Evolutionary conservation across 2,797 vertebrate genomes (phyloP), one percentile per base, ranked within the genome.

Genomic region (Otus scops): DNA sequence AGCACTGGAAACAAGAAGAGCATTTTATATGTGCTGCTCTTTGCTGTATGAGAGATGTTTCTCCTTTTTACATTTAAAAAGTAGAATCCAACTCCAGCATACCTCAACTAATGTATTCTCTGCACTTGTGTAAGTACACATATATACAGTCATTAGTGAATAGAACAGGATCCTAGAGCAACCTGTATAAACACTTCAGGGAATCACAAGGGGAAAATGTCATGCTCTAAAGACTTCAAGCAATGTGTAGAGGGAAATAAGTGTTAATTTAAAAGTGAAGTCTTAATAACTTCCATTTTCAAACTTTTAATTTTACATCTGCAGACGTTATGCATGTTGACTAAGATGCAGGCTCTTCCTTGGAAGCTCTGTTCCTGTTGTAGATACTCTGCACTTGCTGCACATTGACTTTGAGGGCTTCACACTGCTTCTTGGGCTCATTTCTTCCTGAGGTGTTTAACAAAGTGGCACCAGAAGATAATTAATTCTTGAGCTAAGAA

Each of bases 71-170:
- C 11, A 16, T 69, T 54, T 32, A 36, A 77, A 50, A 89, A 69
- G 9, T 5, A 39, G 27, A 63, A 26, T 77, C 18, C 13, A 85
- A 2, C 22, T 82, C 48, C 39, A 70, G 24, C 23, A 15, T 63
- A 51, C 47, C 9, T 60, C 54, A 89, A 6, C 8, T 71, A 26
- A 67, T 30, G 5, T 32, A n/a, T 84, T 67, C 32, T 68, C 34
- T 78, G 27, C 11, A 11, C 8, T 70, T 73, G 19, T 41, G 20
- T 59, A 30, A 30, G 36, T 79, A 45, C 19, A 24, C 1, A 0
- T 17, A 10, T 6, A 4, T 43, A 5, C 34, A 2, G 1, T 27
- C 11, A 4, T 50, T 2, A 0, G 11, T 39, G 41, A 27, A 28
- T 20, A 13, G 36, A 54, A 34, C 34, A 57, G 47, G 21, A 76